Percentiles rank a stretch among this genome's conserved stretches.
Evolutionary conservation across 2,113 vertebrate genomes (phyloP).

Genomic region (Entomyzon cyanotis): DNA sequence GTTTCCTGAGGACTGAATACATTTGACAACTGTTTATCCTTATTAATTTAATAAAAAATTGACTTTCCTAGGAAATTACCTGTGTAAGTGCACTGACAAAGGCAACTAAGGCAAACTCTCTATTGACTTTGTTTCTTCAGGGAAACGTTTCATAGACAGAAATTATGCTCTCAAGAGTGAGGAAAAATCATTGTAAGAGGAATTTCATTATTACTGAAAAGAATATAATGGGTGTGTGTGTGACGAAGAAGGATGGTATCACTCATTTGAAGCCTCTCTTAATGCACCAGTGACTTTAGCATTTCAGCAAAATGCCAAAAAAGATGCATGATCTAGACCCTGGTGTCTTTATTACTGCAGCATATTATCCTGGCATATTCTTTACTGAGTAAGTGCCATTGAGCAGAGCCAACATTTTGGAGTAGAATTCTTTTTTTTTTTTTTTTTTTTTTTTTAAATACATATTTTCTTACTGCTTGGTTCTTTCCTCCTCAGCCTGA

Average conservation of each 20-base stretch:
- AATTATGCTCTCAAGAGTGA: constrained; percentile 13
- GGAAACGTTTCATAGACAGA: background rate
- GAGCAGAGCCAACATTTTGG: constrained; percentile 24
- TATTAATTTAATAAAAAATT: constrained; percentile 29
- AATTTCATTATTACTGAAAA: constrained; percentile 24
- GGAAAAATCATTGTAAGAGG: background rate
- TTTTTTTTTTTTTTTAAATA: background rate
- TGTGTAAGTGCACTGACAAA: constrained; percentile 10
- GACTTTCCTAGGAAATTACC: background rate
- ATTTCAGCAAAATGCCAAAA: constrained; percentile 44
- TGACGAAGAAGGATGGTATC: constrained; percentile 17
- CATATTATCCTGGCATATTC: background rate
- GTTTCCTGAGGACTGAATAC: background rate
- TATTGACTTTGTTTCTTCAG: constrained; percentile 1
- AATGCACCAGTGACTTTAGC: constrained; percentile 46
- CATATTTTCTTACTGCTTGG: constrained; percentile 7
- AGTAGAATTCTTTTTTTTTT: background rate
- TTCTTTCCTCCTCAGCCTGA: constrained; percentile 45
- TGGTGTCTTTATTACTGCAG: constrained; percentile 32
- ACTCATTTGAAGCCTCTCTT: constrained; percentile 28
- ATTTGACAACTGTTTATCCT: constrained; percentile 4
- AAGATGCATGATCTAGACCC: constrained; percentile 7
- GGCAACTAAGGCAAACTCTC: constrained; percentile 7
- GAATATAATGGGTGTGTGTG: background rate
- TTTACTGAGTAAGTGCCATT: constrained; percentile 9